Conservation (phyloP, 2,113 vertebrate species). For the Drymodes brunneopygia region DNA sequence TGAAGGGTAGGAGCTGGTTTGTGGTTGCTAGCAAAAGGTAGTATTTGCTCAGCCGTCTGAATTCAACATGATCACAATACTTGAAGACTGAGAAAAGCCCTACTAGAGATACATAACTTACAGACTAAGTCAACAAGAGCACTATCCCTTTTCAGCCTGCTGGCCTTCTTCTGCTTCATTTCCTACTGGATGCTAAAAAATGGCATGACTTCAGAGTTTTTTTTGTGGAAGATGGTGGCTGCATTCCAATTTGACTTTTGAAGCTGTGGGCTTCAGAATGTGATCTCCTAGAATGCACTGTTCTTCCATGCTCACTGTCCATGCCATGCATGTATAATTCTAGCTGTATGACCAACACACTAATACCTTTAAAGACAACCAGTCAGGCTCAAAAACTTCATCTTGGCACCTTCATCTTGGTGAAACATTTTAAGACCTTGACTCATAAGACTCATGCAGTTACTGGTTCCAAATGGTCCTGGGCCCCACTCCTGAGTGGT, state of each 20-base stretch:
- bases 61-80: neutral
- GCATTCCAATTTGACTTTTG: neutral
- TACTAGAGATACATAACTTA: neutral
- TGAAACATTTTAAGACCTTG: neutral
- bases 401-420: neutral
- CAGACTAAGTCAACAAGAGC: neutral
- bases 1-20: neutral
- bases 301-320: neutral
- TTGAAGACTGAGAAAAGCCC: neutral
- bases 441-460: neutral
- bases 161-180: neutral
- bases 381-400: neutral
- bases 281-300: neutral
- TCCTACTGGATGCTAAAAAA: neutral
- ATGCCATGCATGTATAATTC: neutral
- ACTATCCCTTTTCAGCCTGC: neutral
- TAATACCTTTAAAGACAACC: neutral
- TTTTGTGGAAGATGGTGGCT: neutral
- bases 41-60: neutral
- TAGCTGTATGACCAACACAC: neutral
- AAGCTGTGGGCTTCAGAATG: neutral
- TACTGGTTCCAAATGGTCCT: neutral
- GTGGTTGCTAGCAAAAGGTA: neutral
- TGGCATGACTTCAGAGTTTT: fast-evolving
- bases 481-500: neutral